A percentile compares a stretch with the other conserved stretches of the same genome.
These are phyloP conservation scores for Phaethornis superciliosus DNA, from an alignment of 2,113 vertebrate species.

Conservation along the genomic window DNA sequence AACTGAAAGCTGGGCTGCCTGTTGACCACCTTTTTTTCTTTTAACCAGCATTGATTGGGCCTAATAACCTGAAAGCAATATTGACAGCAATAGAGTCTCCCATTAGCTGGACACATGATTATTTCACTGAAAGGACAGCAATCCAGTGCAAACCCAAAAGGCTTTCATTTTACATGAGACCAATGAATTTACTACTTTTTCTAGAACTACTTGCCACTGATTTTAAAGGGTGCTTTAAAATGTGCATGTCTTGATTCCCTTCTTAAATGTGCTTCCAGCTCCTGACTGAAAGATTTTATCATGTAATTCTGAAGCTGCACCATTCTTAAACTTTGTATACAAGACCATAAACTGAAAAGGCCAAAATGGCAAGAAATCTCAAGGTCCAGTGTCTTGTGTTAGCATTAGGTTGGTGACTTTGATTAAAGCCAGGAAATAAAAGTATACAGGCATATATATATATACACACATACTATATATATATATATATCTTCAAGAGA, in stretches of 20 bases:
- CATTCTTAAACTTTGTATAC: not conserved
- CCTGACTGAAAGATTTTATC: slow-evolving; percentile 8
- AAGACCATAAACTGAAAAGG: not conserved
- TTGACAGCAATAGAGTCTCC: slow-evolving; percentile 67
- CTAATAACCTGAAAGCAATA: slow-evolving; percentile 80
- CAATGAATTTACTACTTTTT: slow-evolving; percentile 17
- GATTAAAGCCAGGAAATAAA: not conserved
- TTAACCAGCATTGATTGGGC: slow-evolving; percentile 78
- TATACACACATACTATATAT: too few relatives aligned
- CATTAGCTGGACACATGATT: slow-evolving; percentile 67
- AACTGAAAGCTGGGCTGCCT: slow-evolving; percentile 82
- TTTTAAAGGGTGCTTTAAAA: slow-evolving; percentile 51
- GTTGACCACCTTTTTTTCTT: slow-evolving; percentile 75
- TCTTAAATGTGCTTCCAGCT: not conserved
- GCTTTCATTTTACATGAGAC: slow-evolving; percentile 34
- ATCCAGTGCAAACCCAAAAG: not conserved
- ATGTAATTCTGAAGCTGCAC: not conserved
- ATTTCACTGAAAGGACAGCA: slow-evolving; percentile 45
- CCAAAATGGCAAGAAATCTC: not conserved
- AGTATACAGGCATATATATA: not conserved
- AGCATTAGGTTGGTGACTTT: not conserved
- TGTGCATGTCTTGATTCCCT: slow-evolving; percentile 5
- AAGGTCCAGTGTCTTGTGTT: not conserved
- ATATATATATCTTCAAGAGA: not conserved
- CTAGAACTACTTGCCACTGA: slow-evolving; percentile 30